phyloP scores from a whole-genome alignment of 2,113 vertebrate species.

The Eudyptes chrysolophus region DNA sequence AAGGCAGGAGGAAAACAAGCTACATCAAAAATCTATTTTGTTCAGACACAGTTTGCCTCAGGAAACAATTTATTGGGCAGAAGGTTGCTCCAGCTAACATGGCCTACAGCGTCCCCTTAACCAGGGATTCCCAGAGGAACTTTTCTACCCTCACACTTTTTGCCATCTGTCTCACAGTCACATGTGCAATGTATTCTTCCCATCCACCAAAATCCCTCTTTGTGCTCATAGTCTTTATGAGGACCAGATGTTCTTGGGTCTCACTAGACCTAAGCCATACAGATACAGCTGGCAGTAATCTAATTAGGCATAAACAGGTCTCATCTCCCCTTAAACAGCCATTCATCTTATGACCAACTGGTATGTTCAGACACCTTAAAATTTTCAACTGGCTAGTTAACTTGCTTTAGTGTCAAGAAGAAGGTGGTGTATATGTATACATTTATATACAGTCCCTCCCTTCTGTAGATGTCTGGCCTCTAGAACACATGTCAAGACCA shows the following conservation, averaged over 20 bases:
- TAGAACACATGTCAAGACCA: neutral
- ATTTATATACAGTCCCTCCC: neutral
- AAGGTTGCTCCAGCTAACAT: neutral
- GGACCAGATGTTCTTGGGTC: constrained; percentile 14
- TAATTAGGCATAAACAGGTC: neutral
- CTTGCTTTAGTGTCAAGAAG: neutral
- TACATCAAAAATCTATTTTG: neutral
- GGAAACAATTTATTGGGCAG: neutral
- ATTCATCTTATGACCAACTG: neutral
- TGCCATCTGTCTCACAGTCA: neutral
- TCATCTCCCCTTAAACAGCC: neutral
- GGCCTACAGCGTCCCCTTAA: neutral
- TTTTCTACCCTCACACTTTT: neutral
- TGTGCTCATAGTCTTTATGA: neutral
- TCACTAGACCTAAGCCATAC: neutral
- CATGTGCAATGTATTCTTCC: neutral
- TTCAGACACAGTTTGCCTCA: neutral
- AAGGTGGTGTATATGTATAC: neutral
- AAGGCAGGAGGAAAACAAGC: neutral
- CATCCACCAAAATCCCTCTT: neutral
- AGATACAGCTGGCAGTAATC: neutral
- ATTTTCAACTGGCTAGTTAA: neutral
- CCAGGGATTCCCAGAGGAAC: neutral
- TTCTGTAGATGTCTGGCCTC: neutral
- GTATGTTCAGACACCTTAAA: neutral